A percentile compares a stretch with the other conserved stretches of the same genome.
phyloP scores from a whole-genome alignment of 2,888 invertebrate genomes.

The Nephrocerus scutellatus region DNA sequence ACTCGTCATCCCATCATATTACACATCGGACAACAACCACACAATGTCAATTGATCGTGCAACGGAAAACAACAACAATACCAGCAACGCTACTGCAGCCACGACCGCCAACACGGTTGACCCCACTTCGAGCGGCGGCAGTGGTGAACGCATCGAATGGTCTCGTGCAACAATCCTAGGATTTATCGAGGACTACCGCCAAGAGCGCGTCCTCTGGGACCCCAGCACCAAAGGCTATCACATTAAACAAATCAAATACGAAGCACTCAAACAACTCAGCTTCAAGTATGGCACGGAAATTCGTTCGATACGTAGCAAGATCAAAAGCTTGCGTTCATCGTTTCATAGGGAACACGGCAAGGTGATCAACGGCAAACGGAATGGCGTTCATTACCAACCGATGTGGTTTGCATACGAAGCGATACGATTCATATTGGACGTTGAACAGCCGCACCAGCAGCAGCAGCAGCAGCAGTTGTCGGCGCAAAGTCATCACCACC shows the following conservation, averaged over 20 bases:
- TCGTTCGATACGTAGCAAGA: slow-evolving; percentile 43
- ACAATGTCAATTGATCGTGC: slow-evolving; percentile 4
- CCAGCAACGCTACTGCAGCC: too few species aligned
- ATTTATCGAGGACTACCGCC: slow-evolving; percentile 43
- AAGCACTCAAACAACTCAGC: slow-evolving; percentile 39
- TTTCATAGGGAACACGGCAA: slow-evolving; percentile 45
- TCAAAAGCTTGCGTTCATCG: slow-evolving; percentile 43
- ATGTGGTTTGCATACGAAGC: slow-evolving; percentile 47
- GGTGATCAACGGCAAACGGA: slow-evolving; percentile 40
- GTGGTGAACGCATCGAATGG: slow-evolving; percentile 42
- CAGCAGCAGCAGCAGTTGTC: slow-evolving; percentile 5
- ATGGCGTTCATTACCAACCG: slow-evolving; percentile 42
- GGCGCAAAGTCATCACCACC: slow-evolving; percentile 20
- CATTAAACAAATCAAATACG: slow-evolving; percentile 44
- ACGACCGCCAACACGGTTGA: too few species aligned
- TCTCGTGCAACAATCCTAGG: slow-evolving; percentile 42
- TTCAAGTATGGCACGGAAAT: slow-evolving; percentile 43
- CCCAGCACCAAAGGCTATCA: slow-evolving; percentile 45
- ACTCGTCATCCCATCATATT: slow-evolving; percentile 15
- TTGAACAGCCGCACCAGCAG: slow-evolving; percentile 29
- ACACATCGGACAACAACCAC: neutral
- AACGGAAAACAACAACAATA: slow-evolving; percentile 19
- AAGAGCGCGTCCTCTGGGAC: slow-evolving; percentile 43
- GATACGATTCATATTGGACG: slow-evolving; percentile 42
- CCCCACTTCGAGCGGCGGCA: slow-evolving; percentile 12